Base-by-base conservation (phyloP, 1,140 invertebrate genomes). In the Danaus plexippus region DNA sequence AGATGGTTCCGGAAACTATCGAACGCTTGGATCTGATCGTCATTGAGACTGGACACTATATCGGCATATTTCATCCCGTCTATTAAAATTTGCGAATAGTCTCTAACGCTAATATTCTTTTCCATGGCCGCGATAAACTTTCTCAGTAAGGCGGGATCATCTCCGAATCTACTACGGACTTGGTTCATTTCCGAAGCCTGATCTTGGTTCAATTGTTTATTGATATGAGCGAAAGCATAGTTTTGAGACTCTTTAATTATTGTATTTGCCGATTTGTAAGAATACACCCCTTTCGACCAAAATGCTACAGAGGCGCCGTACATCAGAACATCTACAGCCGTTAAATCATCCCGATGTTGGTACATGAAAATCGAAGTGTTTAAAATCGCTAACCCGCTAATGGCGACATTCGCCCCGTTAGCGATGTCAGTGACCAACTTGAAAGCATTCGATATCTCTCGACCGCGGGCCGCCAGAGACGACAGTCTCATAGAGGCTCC, bases 401-500 rank as follows among this genome's bases (percentile, higher is more conserved):
- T 22, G 11, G 59, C 63, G 12, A 67, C 40, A 40, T 54, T 65
- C 11, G 68, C 61, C 9, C 65, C 65, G 47, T 70, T 70, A 46
- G 65, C 65, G 9, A 70, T 54, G 45, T 67, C 60, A 8, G 63
- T 61, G 7, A 70, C 54, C 13, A 70, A 9, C 11, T 46, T 59
- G 11, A 70, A 61, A 44, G 63, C 63, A 11, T 43, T 61, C 7
- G 68, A 67, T 59, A 70, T 64, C 11, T 65, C 52, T 47, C 54
- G 58, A n/a, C 68, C 66, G 10, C 63, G 63, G 7, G 57, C 61
- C 4, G 63, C 66, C 12, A 71, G 48, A 6, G 65, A 65, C 0
- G 68, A 59, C 0, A 71, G 46, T n/a, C 68, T 53, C 68, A 71
- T 71, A 2, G 68, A 61, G 5, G 68, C 68, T 22, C 68, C 68